Evolutionary conservation across 1,140 invertebrate genomes (phyloP), one percentile per base, ranked within the genome.

Genomic region (Musca vetustissima): DNA sequence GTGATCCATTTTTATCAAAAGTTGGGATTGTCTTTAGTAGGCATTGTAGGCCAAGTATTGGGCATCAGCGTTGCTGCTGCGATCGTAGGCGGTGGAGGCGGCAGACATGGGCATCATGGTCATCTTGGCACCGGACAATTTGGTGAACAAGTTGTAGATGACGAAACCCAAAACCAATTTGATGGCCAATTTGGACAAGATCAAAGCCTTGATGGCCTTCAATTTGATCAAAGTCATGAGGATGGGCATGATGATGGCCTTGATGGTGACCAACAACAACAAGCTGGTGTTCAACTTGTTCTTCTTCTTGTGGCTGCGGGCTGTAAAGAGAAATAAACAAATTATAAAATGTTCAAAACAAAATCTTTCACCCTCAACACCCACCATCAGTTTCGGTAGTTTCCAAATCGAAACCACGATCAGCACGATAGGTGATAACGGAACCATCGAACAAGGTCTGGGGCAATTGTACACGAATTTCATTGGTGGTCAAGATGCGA

Each of bases 161-260:
- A 93, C 85, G 85, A 94, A 93, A 69, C 90, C 92, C 52, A 92
- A 84, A 47, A 94, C 92, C 55, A 93, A 81, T 2, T 90, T 83
- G 73, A 94, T 88, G 61, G 92, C 91, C 48, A 93, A 84, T 82
- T 94, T 94, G 71, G 91, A 93, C 70, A 93, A 86, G 36, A 94
- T 87, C n/a, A 93, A 83, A 73, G 92, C 92, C 83, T 94, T 94
- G 69, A 92, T 83, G 13, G 92, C 90, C 82, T 94, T 94, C 55
- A 93, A 80, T 68, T 91, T 90, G 78, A 93, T 88, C 69, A 93
- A 83, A 22, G 88, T 87, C 13, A 93, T 86, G 70, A 93, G 87
- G 70, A 94, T 92, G 11, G 92, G 92, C 87, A 91, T 92, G 21
- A 94, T 79, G 28, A 91, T 89, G 81, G 93, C 84, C 82, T 93